Evolutionary conservation across 1,140 invertebrate genomes (phyloP), one percentile per base, ranked within the genome.

Genomic region (Centruroides vittatus): DNA sequence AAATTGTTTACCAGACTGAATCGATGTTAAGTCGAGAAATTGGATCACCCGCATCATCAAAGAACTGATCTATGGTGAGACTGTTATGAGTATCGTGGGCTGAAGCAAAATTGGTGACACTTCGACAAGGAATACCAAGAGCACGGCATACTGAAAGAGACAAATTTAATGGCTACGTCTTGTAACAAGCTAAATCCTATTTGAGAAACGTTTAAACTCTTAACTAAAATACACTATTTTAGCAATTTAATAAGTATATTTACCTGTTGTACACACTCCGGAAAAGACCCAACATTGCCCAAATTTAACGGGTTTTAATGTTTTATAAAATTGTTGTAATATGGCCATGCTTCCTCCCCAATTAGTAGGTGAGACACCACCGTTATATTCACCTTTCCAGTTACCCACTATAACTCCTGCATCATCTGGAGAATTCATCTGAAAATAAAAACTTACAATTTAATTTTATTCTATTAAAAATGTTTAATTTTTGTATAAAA

Each of bases 261-360:
- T 72, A 78, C 85, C 77, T 66, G 83, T 82, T 46, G 81, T 85
- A 9, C 81, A 74, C 11, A 88, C 78, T 13, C 83, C 85, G 52
- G 84, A 80, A 68, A 86, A 88, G 0, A 87, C 84, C 84, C 84
- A 88, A 70, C 85, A 88, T 68, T 88, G 86, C 3, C 84, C 85
- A 69, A 83, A 88, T 35, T 79, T 79, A 11, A 87, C 85, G 8
- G 81, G 75, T 61, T 74, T 69, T 68, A 79, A 74, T 0, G 75
- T 80, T 59, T 78, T 75, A 55, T 82, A 72, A 70, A 78, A 85
- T 65, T 84, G 70, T 57, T 80, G 75, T 9, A 85, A 67, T 65
- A 85, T 85, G 10, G 78, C 76, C 3, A 81, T 77, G 51, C 79
- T 81, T 12, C 83, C 84, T 41, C 79, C 83, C 84, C 84, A 85